Evolutionary conservation across 2,888 invertebrate species (phyloP).

Genomic region (Stenolophus ochropezus): DNA sequence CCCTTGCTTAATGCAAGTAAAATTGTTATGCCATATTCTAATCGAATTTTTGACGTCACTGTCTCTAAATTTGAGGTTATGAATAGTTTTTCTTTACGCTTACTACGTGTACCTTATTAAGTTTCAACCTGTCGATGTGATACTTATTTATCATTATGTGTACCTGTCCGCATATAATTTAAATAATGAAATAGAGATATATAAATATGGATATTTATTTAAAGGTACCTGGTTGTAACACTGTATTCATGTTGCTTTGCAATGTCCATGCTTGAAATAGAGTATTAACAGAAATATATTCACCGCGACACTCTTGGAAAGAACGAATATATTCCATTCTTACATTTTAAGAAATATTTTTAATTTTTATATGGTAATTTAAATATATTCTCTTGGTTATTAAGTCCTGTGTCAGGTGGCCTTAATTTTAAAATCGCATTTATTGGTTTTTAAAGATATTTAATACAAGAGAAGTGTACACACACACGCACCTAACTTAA

Average conservation of each 20-base stretch:
- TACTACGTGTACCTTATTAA: constrained; percentile 31
- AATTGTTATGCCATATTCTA: not conserved
- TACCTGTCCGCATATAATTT: constrained; percentile 29
- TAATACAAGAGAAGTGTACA: no score
- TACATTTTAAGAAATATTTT: no score
- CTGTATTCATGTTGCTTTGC: constrained; percentile 27
- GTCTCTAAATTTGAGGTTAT: not conserved
- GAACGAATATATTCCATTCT: no score
- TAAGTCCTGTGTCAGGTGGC: no score
- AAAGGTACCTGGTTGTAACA: constrained; percentile 29
- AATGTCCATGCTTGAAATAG: not conserved
- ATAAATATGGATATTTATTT: constrained; percentile 36
- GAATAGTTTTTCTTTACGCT: constrained; percentile 18
- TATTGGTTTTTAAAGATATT: no score
- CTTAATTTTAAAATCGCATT: no score
- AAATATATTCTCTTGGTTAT: no score
- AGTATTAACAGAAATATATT: not conserved
- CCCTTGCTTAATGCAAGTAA: not conserved
- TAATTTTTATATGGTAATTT: no score
- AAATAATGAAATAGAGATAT: constrained; percentile 8
- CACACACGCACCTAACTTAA: no score
- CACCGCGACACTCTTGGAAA: not conserved
- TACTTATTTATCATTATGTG: constrained; percentile 38
- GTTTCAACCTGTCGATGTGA: constrained; percentile 25
- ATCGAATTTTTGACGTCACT: not conserved